Evolutionary conservation across 1,140 invertebrate species (phyloP), one percentile per base, ranked within the genome.

Genomic region (Octopus bimaculoides): DNA sequence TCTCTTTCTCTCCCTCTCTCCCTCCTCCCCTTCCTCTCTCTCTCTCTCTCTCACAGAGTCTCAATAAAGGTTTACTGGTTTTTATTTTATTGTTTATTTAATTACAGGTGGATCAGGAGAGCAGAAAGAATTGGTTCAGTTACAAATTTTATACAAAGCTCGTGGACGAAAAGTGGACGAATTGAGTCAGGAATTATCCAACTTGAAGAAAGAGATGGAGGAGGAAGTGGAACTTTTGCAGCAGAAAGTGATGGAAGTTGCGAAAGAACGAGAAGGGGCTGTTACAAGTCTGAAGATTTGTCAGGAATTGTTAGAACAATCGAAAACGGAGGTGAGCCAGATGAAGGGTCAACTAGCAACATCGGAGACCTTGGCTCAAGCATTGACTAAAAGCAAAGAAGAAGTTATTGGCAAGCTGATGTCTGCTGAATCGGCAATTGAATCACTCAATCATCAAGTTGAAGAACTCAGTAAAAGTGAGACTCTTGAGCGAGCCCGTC

Each of bases 321-420:
- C 83, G 0, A 85, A 87, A 75, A 77, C 77, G 20, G 85, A 86
- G 9, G 84, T 85, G 9, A 79, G 83, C 12, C 80, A 86, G 56
- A 54, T 86, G n/a, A 73, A 73, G 55, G 84, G 83, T 0, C 81
- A 84, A 81, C 77, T 87, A 0, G 78, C 81, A 66, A 83, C 85
- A 7, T 56, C 83, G 5, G 85, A 88, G 55, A 61, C 81, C 26
- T 85, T 89, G 56, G 56, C 87, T 7, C 83, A 87, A 17, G 84
- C 84, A 10, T 54, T 89, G 20, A 84, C 81, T n/a, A 82, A 82
- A 41, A 75, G 78, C 66, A 89, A 87, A 77, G 85, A 88, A 54
- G 88, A 89, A 86, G 87, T 89, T 4, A 82, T 86, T 10, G 84
- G 85, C n/a, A 87, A 88, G 75, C 81, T 89, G 0, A 84, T 87